Base-by-base conservation (phyloP, 2,113 vertebrate genomes). In the Sigmodon hispidus region DNA sequence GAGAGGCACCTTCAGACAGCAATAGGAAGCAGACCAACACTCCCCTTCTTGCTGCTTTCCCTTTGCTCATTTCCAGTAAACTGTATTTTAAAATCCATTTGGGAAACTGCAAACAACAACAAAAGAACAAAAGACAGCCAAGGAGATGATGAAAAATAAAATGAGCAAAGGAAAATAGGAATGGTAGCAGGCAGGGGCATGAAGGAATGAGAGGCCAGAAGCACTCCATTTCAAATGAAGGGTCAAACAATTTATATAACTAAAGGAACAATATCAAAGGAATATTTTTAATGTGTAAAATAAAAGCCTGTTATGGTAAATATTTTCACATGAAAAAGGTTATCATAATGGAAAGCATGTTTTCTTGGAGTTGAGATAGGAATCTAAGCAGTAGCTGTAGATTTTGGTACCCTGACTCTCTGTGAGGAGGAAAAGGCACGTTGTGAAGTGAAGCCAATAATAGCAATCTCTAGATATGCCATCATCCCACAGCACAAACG, bases 391-490 rank as follows among this genome's bases (percentile, higher is more conserved):
- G 15, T 26, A 57, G 40, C 19, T 65, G 17, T 36, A 77, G 59
- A 84, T 65, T 89, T 94, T 73, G 22, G 48, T 83, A 65, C 57
- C n/a, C 83, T 48, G 19, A 55, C 24, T 92, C 65, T 9, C 7
- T 72, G 83, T n/a, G 10, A 48, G 89, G 72, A 91, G 81, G 12
- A 29, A 55, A 87, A 75, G 16, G 79, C 85, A 80, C 21, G 55
- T 63, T 34, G 12, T 61, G 40, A 96, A 19, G 12, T 72, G 5
- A 2, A 90, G 7, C 50, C 52, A 73, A 57, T 59, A 55, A 91
- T 40, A 73, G 48, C 88, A 95, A 81, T 76, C 65, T 91, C 67
- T 87, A 65, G 63, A 93, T 93, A 89, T 43, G 9, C 11, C 50
- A 69, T 31, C 16, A 31, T 84, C n/a, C 4, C 69, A 19, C 29